Conservation (phyloP, 2,888 invertebrate species). For the Parelbella ahira region DNA sequence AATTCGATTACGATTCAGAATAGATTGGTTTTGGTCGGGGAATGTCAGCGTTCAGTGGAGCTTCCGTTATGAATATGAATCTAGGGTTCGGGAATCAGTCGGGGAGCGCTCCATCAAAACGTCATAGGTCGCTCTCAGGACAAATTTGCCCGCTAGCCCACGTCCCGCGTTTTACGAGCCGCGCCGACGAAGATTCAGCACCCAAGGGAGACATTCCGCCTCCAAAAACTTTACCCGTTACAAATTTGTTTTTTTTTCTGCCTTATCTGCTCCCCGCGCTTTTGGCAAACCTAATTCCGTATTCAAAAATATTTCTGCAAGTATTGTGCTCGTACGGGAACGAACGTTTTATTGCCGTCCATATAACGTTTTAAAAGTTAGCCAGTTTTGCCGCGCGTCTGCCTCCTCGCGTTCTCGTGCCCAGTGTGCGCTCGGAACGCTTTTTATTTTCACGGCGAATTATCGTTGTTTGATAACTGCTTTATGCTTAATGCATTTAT, state of each 20-base stretch:
- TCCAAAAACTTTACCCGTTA: slow-evolving; percentile 81
- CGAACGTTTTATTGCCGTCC: slow-evolving; percentile 76
- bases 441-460: slow-evolving; percentile 59
- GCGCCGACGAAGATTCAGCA: slow-evolving; percentile 80
- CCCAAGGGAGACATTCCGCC: slow-evolving; percentile 79
- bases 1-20: slow-evolving; percentile 12
- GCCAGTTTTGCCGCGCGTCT: slow-evolving; percentile 64
- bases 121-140: slow-evolving; percentile 79
- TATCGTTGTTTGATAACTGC: slow-evolving; percentile 65
- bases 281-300: slow-evolving; percentile 80
- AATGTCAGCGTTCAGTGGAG: slow-evolving; percentile 44
- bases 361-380: slow-evolving; percentile 81
- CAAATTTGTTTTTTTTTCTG: slow-evolving; percentile 80
- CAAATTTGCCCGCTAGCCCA: slow-evolving; percentile 79
- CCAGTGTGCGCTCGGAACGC: slow-evolving; percentile 43
- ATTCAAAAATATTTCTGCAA: slow-evolving; percentile 81
- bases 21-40: slow-evolving; percentile 21
- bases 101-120: slow-evolving; percentile 77
- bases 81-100: slow-evolving; percentile 72
- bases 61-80: slow-evolving; percentile 78
- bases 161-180: slow-evolving; percentile 79
- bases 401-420: slow-evolving; percentile 44
- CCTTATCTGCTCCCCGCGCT: slow-evolving; percentile 79
- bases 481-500: slow-evolving; percentile 51
- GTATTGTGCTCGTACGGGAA: slow-evolving; percentile 77